Conservation (phyloP, 2,113 vertebrate genomes). For the Parotia lawesii region DNA sequence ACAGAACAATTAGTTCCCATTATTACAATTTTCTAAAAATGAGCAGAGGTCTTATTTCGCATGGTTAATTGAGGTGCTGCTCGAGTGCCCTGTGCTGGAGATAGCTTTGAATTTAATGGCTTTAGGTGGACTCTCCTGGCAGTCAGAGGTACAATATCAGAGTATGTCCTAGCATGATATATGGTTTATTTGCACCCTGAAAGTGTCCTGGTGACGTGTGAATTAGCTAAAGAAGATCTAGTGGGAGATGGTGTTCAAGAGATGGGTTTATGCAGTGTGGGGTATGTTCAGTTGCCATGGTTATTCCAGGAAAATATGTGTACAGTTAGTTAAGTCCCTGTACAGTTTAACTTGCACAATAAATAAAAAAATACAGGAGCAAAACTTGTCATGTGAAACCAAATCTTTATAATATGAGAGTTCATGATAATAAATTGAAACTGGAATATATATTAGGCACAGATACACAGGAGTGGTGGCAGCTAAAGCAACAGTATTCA, state of each 20-base stretch:
- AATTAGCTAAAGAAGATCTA: constrained; percentile 54
- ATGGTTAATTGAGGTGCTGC: not conserved
- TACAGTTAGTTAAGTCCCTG: not conserved
- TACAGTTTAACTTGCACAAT: constrained; percentile 1
- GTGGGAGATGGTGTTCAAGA: not conserved
- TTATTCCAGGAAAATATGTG: constrained; percentile 37
- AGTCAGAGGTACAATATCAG: not conserved
- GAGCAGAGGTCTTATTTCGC: not conserved
- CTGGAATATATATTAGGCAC: not conserved
- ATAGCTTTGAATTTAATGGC: not conserved
- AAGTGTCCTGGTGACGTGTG: constrained; percentile 55
- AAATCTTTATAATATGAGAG: constrained; percentile 23
- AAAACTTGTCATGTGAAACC: constrained; percentile 10
- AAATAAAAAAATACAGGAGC: not conserved
- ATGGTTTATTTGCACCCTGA: constrained; percentile 57
- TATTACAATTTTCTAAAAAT: not conserved
- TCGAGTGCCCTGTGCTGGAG: not conserved
- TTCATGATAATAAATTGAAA: constrained; percentile 16
- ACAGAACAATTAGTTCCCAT: not conserved
- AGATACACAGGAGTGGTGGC: not conserved
- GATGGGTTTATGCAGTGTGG: not conserved
- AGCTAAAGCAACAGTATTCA: not conserved
- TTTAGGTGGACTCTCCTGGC: not conserved
- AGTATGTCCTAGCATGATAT: constrained; percentile 9
- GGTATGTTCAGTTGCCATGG: constrained; percentile 46